These are phyloP conservation scores for Sebastes glaucus DNA, from an alignment of 2,797 vertebrate species.

Conservation along the genomic window DNA sequence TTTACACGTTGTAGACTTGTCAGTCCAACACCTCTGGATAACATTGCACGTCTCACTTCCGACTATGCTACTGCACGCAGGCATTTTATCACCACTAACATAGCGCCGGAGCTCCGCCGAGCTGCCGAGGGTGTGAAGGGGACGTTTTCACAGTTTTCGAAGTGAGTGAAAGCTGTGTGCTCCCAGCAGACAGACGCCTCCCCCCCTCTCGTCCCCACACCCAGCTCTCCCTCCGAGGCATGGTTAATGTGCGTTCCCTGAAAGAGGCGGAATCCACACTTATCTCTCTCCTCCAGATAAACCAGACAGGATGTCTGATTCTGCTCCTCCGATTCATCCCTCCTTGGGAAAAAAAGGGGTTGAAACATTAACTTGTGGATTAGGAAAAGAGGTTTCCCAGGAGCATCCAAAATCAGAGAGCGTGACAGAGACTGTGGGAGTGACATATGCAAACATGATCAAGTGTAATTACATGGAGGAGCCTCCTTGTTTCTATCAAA, in stretches of 20 bases:
- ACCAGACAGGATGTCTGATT: constrained; percentile 72
- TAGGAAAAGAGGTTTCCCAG: constrained; percentile 64
- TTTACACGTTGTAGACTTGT: constrained; percentile 70
- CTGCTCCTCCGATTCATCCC: constrained; percentile 56
- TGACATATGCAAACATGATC: constrained; percentile 80
- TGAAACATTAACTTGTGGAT: constrained; percentile 66
- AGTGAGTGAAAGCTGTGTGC: constrained; percentile 74
- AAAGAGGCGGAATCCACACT: constrained; percentile 70
- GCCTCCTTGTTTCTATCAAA: constrained; percentile 76
- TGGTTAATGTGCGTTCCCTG: constrained; percentile 69
- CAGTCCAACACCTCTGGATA: constrained; percentile 67
- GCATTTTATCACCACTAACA: constrained; percentile 53
- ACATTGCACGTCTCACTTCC: constrained; percentile 59
- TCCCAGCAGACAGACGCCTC: constrained; percentile 63
- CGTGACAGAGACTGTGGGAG: constrained; percentile 74
- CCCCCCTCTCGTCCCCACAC: constrained; percentile 36
- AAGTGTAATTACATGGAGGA: constrained; percentile 80
- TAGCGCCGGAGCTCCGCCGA: constrained; percentile 34
- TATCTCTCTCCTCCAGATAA: constrained; percentile 80
- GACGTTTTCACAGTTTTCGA: constrained; percentile 75
- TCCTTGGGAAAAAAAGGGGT: constrained; percentile 18
- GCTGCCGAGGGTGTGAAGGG: constrained; percentile 60
- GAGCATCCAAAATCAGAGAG: constrained; percentile 62
- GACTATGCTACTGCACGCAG: constrained; percentile 22
- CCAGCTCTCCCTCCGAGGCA: constrained; percentile 69